phyloP scores from a whole-genome alignment of 2,113 vertebrate species.

The Solea solea region DNA sequence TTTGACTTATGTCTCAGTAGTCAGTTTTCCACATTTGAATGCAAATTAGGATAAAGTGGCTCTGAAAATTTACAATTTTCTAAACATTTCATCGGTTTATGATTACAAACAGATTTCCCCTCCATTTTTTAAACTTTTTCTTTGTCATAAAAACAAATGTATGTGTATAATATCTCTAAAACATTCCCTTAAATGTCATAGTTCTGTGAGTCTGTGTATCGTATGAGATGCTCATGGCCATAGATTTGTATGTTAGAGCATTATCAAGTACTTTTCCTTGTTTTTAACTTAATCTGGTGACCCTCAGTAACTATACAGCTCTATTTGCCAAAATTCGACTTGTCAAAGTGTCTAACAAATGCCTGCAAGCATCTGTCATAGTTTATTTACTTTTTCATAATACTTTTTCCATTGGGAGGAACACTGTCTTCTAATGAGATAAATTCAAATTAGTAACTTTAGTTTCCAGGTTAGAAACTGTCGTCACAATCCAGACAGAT shows the following conservation, averaged over 20 bases:
- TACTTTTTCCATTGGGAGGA: background rate
- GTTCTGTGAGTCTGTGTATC: background rate
- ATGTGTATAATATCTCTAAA: background rate
- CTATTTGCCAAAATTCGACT: conserved; percentile 1
- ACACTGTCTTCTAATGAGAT: conserved; percentile 1
- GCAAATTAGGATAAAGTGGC: background rate
- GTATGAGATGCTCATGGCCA: background rate
- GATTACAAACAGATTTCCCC: too few species aligned
- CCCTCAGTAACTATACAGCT: conserved; percentile 10
- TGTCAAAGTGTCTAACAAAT: background rate
- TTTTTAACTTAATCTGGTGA: conserved; percentile 16
- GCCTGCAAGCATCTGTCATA: background rate
- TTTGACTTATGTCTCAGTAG: background rate
- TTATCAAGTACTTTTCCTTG: conserved; percentile 18
- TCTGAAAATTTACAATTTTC: background rate
- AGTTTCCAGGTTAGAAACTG: conserved; percentile 4
- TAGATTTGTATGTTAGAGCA: conserved; percentile 10
- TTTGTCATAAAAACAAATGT: conserved; percentile 9
- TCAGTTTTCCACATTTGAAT: background rate
- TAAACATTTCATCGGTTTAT: background rate
- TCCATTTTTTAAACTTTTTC: conserved; percentile 3
- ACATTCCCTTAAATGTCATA: conserved; percentile 45
- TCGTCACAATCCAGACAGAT: conserved; percentile 17
- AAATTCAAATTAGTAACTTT: conserved; percentile 7
- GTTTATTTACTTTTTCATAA: background rate